phyloP scores from a whole-genome alignment of 2,113 vertebrate genomes.

The Petrocephalus zakoni region DNA sequence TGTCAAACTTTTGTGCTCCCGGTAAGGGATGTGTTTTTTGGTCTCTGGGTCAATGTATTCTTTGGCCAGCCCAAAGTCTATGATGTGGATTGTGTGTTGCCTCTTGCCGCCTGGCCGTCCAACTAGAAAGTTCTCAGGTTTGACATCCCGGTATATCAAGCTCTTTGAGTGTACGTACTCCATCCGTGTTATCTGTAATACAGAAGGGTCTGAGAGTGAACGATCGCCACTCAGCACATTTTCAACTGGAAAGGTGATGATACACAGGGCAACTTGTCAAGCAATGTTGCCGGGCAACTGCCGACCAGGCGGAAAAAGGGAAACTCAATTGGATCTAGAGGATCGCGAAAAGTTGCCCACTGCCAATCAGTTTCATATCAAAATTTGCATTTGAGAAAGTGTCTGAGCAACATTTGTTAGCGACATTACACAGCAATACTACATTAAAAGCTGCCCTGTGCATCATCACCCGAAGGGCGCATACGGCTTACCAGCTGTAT shows the following conservation, averaged over 20 bases:
- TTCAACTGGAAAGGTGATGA: not conserved
- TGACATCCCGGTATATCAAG: slow-evolving; percentile 95
- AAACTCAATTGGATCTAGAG: not conserved
- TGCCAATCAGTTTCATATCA: not conserved
- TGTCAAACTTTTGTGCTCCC: slow-evolving; percentile 98
- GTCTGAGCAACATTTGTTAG: not conserved
- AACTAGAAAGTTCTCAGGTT: slow-evolving; percentile 96
- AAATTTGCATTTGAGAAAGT: no score
- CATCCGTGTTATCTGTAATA: slow-evolving; percentile 86
- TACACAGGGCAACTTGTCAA: not conserved
- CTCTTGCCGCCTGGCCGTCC: slow-evolving; percentile 89
- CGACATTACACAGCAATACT: no score
- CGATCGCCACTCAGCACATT: not conserved
- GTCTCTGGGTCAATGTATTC: slow-evolving; percentile 98
- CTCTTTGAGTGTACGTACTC: slow-evolving; percentile 95
- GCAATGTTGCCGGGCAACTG: not conserved
- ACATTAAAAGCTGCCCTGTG: not conserved
- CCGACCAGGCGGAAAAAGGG: not conserved
- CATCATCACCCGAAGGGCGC: not conserved
- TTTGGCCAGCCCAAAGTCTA: slow-evolving; percentile 98
- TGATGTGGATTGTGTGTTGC: slow-evolving; percentile 96
- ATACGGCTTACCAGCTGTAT: slow-evolving; percentile 83
- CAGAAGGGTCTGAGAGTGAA: not conserved
- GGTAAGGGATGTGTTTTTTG: slow-evolving; percentile 99
- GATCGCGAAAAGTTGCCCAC: not conserved